Base-by-base conservation (phyloP, 2,888 invertebrate genomes). In the Piscicola geometra region DNA sequence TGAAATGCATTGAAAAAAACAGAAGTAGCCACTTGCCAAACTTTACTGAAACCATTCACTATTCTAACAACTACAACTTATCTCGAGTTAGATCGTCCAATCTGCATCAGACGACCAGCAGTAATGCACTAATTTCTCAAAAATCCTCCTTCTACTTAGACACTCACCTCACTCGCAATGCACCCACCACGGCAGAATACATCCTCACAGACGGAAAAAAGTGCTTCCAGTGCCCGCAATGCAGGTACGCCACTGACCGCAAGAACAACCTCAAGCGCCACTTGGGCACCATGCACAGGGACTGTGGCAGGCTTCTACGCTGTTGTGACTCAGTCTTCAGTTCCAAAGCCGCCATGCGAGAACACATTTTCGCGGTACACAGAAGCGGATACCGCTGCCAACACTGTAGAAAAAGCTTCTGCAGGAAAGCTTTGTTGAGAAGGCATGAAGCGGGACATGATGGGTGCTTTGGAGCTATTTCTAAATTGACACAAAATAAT, bases 201-300 rank as follows among this genome's bases (percentile, higher is more conserved):
- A 56, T 69, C 25, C 30, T 70, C 50, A 70, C 76, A 12, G 66
- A 68, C 21, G 75, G 77, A 21, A 78, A 78, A 50, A 80, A 81
- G 70, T 56, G 78, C 9, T 81, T 80, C 76, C 82, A 81, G 2
- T 83, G 83, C 77, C 80, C 81, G 0, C 81, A 83, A 69, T 84
- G 84, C 76, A 77, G 79, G n/a, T 85, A 85, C 77, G 78, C 79
- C 5, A 84, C 84, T 0, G 83, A 84, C 79, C 78, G 78, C 9
- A 86, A 84, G 79, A 84, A 84, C 79, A 86, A 86, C 78, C 81
- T 86, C 41, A 85, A 85, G 77, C 80, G 86, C 5, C 86, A 86
- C 79, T 81, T 84, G 47, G 81, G 83, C 1, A 86, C 86, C 1
- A 86, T 86, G 86, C 86, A 86, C 78, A 82, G 52, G 36, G 81